Conservation (phyloP, 2,888 invertebrate genomes). For the Agriopis leucophaearia region DNA sequence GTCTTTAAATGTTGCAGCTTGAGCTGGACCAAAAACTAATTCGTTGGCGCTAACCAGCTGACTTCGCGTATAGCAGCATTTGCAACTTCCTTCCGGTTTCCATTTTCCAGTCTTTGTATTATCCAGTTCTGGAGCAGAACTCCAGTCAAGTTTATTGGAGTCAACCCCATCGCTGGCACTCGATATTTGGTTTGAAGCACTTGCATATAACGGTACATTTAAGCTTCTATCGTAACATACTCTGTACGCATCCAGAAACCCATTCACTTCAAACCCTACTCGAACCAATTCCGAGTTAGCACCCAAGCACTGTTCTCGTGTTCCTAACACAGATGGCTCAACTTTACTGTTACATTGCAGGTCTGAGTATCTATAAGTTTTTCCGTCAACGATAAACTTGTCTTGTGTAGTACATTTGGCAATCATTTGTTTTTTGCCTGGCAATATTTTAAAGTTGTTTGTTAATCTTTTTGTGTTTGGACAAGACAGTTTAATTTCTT, state of each 20-base stretch:
- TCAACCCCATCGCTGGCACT: conserved; percentile 16
- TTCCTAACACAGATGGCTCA: conserved; percentile 16
- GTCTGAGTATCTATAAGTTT: conserved; percentile 35
- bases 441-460: conserved; percentile 5
- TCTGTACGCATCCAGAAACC: conserved; percentile 36
- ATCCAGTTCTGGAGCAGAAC: conserved; percentile 1
- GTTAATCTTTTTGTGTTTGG: background rate
- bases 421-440: conserved; percentile 22
- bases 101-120: conserved; percentile 1
- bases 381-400: conserved; percentile 34
- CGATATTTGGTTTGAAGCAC: background rate
- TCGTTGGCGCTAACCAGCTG: conserved; percentile 20
- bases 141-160: conserved; percentile 18
- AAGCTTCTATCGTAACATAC: conserved; percentile 34
- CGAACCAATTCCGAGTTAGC: conserved; percentile 22
- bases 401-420: conserved; percentile 41
- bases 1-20: conserved; percentile 18
- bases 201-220: conserved; percentile 15
- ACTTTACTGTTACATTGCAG: conserved; percentile 36
- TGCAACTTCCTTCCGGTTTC: conserved; percentile 25
- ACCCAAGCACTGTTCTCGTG: conserved; percentile 24
- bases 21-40: conserved; percentile 24
- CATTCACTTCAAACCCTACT: conserved; percentile 36
- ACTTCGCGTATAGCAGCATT: conserved; percentile 21
- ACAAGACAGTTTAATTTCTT: conserved; percentile 8